Evolutionary conservation across 2,113 vertebrate genomes (phyloP).

Genomic region (human): DNA sequence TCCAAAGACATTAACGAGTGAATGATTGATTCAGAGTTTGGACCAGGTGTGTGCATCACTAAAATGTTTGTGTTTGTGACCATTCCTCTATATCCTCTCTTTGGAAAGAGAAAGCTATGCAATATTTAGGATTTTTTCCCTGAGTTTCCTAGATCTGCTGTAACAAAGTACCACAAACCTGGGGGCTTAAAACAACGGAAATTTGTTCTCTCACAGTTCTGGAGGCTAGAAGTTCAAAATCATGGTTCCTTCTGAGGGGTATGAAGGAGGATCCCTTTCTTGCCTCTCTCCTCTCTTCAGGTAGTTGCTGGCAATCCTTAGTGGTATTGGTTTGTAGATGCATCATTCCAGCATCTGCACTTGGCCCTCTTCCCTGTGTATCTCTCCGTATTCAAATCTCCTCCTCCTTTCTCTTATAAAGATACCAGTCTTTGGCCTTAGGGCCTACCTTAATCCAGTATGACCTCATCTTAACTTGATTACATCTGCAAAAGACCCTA

Average conservation of each 20-base stretch:
- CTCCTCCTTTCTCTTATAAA: background rate
- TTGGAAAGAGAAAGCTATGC: background rate
- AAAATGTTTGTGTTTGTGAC: background rate
- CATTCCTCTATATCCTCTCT: background rate
- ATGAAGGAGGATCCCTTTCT: background rate
- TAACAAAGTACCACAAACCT: background rate
- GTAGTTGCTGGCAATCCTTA: background rate
- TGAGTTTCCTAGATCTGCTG: background rate
- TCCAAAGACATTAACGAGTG: background rate
- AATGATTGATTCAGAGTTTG: background rate
- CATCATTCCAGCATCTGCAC: background rate
- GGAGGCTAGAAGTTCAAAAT: background rate
- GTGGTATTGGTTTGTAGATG: background rate
- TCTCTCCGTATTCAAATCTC: background rate
- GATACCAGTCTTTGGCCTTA: background rate
- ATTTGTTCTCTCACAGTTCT: background rate
- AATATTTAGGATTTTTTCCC: background rate
- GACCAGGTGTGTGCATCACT: background rate
- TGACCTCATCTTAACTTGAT: background rate
- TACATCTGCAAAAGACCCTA: no score
- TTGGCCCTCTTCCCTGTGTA: background rate
- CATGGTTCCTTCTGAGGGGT: background rate
- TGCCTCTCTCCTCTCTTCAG: background rate
- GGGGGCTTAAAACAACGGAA: background rate
- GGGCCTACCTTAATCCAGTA: background rate